Percentiles rank a stretch among this genome's conserved stretches.
phyloP scores from a whole-genome alignment of 2,113 vertebrate species.

The Egretta garzetta region DNA sequence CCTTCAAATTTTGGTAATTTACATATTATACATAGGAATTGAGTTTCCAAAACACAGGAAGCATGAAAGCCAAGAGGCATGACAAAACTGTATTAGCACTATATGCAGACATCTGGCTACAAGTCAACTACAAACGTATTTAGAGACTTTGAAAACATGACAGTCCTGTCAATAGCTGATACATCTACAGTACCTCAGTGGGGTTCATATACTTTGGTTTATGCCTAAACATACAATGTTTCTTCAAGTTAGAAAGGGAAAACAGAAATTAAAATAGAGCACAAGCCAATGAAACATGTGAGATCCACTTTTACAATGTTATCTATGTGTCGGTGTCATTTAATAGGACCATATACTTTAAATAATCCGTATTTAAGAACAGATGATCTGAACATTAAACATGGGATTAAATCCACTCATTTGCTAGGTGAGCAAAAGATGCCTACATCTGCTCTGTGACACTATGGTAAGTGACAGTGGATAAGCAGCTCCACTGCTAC shows the following conservation, averaged over 20 bases:
- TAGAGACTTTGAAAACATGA: neutral
- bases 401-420: neutral
- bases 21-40: neutral
- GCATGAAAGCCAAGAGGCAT: neutral
- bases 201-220: neutral
- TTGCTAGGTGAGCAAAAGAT: neutral
- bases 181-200: neutral
- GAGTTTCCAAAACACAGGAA: neutral
- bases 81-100: neutral
- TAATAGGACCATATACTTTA: neutral
- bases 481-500: neutral
- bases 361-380: neutral
- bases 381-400: neutral
- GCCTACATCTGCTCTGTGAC: neutral
- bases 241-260: neutral
- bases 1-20: neutral
- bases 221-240: neutral
- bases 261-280: neutral
- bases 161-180: neutral
- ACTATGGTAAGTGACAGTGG: rapidly evolving
- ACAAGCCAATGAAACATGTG: neutral
- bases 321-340: rapidly evolving
- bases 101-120: neutral
- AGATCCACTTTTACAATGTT: neutral
- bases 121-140: neutral